Evolutionary conservation across 2,113 vertebrate species (phyloP).

Genomic region (Trogon surrucura): DNA sequence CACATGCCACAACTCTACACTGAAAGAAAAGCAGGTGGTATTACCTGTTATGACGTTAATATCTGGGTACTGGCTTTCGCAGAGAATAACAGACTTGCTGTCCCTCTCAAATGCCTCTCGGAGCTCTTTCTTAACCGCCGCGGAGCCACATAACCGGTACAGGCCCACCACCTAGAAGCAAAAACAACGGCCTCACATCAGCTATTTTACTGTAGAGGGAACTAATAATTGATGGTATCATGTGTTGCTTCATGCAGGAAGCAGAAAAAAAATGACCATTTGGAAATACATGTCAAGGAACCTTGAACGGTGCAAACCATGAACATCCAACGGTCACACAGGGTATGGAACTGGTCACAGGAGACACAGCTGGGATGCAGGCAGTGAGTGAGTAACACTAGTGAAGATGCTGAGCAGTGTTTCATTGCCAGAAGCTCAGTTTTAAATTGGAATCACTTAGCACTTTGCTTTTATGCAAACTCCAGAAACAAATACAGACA

Average conservation of each 20-base stretch:
- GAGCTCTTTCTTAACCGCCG: conserved; percentile 97
- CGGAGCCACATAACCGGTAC: conserved; percentile 95
- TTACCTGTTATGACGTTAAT: conserved; percentile 99
- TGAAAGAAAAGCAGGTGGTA: background rate
- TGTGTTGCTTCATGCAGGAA: background rate
- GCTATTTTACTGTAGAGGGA: background rate
- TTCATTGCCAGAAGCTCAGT: background rate
- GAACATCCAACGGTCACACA: fast-evolving
- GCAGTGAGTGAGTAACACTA: fast-evolving
- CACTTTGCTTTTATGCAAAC: background rate
- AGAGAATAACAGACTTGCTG: conserved; percentile 86
- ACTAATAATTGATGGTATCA: fast-evolving
- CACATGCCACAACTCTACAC: fast-evolving
- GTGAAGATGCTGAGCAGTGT: background rate
- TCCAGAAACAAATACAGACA: background rate
- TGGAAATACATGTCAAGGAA: fast-evolving
- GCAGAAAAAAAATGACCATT: background rate
- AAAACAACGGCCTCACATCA: background rate
- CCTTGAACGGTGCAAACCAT: fast-evolving
- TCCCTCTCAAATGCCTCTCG: conserved; percentile 95
- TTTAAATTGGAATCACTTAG: background rate
- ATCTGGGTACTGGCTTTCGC: conserved; percentile 92
- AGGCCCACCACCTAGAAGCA: conserved; percentile 91
- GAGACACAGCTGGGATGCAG: fast-evolving
- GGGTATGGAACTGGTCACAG: fast-evolving